A percentile compares a stretch with the other conserved stretches of the same genome.
Evolutionary conservation across 2,797 vertebrate genomes (phyloP).

Genomic region (Meriones psammophilus): DNA sequence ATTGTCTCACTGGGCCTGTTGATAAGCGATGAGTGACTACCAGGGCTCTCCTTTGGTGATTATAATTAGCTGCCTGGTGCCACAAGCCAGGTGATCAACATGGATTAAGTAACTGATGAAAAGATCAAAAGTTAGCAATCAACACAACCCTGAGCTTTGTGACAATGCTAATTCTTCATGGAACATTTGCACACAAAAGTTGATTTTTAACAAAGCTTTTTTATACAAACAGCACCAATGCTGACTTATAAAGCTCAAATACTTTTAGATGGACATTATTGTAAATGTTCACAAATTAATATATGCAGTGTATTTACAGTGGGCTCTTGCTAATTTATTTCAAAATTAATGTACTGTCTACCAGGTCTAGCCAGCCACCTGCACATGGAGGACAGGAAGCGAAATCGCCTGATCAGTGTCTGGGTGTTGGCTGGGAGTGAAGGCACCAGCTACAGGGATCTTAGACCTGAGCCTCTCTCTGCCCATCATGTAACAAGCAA

Average conservation of each 20-base stretch:
- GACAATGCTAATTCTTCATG: constrained; percentile 65
- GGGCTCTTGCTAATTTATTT: constrained; percentile 58
- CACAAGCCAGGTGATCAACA: constrained; percentile 82
- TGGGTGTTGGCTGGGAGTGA: constrained; percentile 14
- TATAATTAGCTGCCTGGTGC: constrained; percentile 83
- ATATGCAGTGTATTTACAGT: not conserved
- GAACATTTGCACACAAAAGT: constrained; percentile 67
- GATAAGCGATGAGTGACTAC: constrained; percentile 83
- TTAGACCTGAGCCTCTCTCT: not conserved
- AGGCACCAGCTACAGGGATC: not conserved
- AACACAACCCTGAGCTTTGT: constrained; percentile 60
- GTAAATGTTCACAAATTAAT: constrained; percentile 40
- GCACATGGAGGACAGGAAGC: not conserved
- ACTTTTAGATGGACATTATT: constrained; percentile 31
- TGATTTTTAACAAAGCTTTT: not conserved
- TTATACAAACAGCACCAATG: not conserved
- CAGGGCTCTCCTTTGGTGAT: constrained; percentile 86
- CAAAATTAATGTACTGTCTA: constrained; percentile 33
- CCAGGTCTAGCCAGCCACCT: not conserved
- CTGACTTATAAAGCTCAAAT: constrained; percentile 8
- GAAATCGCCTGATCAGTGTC: not conserved
- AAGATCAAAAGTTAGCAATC: constrained; percentile 77
- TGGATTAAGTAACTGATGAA: constrained; percentile 75
- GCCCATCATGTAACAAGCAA: not conserved
- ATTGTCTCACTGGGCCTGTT: constrained; percentile 81